These are phyloP conservation scores for Theocolax elegans DNA, from an alignment of 1,140 invertebrate species.

Conservation along the genomic window DNA sequence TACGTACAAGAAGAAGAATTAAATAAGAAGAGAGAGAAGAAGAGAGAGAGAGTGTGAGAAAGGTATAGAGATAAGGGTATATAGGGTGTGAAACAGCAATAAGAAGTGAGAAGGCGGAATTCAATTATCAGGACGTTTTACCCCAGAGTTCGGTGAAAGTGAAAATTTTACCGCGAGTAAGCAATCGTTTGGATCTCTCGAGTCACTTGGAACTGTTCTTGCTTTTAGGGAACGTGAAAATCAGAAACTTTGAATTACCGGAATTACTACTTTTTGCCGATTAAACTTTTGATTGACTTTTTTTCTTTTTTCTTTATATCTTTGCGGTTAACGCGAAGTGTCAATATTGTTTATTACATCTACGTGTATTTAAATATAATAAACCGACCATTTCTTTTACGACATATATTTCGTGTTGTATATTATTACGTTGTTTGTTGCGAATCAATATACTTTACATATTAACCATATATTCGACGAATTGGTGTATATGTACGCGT, in stretches of 20 bases:
- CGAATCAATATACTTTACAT: no score
- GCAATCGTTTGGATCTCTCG: neutral
- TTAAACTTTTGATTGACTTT: neutral
- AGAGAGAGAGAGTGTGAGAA: neutral
- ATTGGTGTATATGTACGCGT: no score
- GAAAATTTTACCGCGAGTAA: conserved; percentile 25
- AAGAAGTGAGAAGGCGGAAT: conserved; percentile 26
- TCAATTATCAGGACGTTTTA: conserved; percentile 38
- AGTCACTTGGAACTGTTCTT: conserved; percentile 1
- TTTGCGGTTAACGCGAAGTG: no score
- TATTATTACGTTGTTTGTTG: no score
- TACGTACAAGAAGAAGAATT: neutral
- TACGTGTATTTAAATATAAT: no score
- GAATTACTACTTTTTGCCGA: neutral
- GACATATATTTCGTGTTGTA: no score
- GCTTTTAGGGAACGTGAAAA: neutral
- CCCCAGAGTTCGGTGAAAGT: conserved; percentile 16
- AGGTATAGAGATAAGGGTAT: no score
- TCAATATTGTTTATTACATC: no score
- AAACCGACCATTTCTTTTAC: no score
- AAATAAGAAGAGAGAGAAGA: neutral
- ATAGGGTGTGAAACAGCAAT: conserved; percentile 34
- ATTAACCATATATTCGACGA: no score
- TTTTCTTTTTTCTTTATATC: neutral
- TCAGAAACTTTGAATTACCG: conserved; percentile 12